Percentiles rank a stretch among this genome's conserved stretches.
These are phyloP conservation scores for Zaprionus bogoriensis DNA, from an alignment of 2,888 invertebrate species.

Conservation along the genomic window DNA sequence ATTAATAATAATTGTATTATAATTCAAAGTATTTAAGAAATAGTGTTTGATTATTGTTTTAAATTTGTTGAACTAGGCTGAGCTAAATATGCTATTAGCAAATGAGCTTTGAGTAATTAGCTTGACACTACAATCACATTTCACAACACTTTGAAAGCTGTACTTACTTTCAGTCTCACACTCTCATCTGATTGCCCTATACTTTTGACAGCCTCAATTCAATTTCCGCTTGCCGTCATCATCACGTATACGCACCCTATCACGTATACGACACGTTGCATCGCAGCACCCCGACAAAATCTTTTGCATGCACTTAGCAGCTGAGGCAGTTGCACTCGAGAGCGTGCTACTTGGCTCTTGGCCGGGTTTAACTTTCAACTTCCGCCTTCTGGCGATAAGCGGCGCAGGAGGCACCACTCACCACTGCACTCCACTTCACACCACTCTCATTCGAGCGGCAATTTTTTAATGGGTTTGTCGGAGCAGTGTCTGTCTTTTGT, in stretches of 20 bases:
- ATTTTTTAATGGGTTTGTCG: conserved; percentile 23
- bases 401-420: background rate
- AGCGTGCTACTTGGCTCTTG: conserved; percentile 21
- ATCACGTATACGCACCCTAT: conserved; percentile 61
- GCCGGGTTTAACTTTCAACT: conserved; percentile 50
- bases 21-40: background rate
- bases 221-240: conserved; percentile 56
- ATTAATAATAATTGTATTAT: background rate
- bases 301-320: conserved; percentile 55
- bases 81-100: background rate
- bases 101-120: background rate
- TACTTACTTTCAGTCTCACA: background rate
- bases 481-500: conserved; percentile 30
- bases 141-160: background rate
- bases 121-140: background rate
- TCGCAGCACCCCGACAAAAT: conserved; percentile 46
- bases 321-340: conserved; percentile 35
- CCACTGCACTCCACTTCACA: conserved; percentile 1
- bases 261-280: conserved; percentile 64
- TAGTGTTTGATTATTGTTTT: background rate
- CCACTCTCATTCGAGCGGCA: background rate
- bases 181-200: conserved; percentile 24
- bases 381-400: conserved; percentile 30
- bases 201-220: conserved; percentile 33
- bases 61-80: background rate